Conservation (phyloP, 2,888 invertebrate genomes). For the Philopedon plagiatum region DNA sequence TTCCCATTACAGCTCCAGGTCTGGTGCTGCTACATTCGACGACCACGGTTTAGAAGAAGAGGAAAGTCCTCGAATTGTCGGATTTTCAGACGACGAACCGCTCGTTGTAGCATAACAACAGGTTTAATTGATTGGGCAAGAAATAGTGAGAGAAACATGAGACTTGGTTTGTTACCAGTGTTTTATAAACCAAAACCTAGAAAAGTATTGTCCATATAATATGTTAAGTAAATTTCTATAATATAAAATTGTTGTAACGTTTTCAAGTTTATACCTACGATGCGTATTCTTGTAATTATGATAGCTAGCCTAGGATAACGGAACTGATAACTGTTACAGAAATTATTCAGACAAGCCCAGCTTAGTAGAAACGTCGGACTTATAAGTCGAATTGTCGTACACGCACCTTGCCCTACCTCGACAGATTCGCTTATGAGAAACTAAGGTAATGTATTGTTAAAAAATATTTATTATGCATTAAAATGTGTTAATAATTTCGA, state of each 20-base stretch:
- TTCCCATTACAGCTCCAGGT: constrained; percentile 88
- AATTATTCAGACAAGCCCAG: too few relatives aligned
- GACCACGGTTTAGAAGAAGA: constrained; percentile 85
- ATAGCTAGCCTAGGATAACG: constrained; percentile 34
- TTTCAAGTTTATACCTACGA: constrained; percentile 34
- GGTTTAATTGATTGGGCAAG: background rate
- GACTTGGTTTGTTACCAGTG: constrained; percentile 44
- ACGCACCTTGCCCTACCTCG: too few relatives aligned
- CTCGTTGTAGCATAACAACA: constrained; percentile 84
- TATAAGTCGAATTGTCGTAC: too few relatives aligned
- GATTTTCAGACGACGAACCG: constrained; percentile 95
- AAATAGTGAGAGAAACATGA: constrained; percentile 36
- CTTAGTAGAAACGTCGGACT: too few relatives aligned
- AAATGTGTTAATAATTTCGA: too few relatives aligned
- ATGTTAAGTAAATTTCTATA: constrained; percentile 39
- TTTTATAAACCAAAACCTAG: constrained; percentile 37
- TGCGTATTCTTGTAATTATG: constrained; percentile 26
- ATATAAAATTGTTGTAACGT: constrained; percentile 31
- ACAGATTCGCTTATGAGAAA: too few relatives aligned
- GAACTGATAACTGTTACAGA: background rate
- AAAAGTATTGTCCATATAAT: constrained; percentile 46
- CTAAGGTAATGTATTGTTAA: too few relatives aligned
- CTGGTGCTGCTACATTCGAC: constrained; percentile 89
- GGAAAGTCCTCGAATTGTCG: constrained; percentile 86
- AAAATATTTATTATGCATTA: too few relatives aligned